Conservation (phyloP, 2,888 invertebrate genomes). For the Drosophila kanekoi region DNA sequence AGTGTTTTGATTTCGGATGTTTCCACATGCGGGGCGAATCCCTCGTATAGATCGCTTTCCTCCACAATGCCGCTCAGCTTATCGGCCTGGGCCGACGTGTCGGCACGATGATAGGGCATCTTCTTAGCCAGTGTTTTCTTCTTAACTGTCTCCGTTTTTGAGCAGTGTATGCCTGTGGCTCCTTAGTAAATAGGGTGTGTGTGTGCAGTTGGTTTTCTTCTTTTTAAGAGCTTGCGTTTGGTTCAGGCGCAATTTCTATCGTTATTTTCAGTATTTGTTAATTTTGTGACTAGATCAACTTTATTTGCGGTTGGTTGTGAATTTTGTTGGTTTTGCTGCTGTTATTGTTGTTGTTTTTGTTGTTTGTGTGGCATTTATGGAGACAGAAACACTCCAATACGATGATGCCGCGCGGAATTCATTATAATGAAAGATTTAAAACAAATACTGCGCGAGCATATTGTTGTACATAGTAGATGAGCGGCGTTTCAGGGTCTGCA, state of each 20-base stretch:
- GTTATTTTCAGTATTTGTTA: slow-evolving; percentile 40
- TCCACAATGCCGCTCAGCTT: slow-evolving; percentile 91
- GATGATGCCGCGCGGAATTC: slow-evolving; percentile 85
- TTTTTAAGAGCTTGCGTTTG: slow-evolving; percentile 20
- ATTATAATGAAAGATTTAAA: slow-evolving; percentile 81
- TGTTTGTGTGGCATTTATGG: slow-evolving; percentile 73
- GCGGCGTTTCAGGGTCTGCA: slow-evolving; percentile 53
- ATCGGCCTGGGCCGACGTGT: slow-evolving; percentile 86
- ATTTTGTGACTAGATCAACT: slow-evolving; percentile 75
- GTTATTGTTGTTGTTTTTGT: slow-evolving; percentile 20
- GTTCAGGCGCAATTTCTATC: slow-evolving; percentile 26
- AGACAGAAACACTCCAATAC: slow-evolving; percentile 85
- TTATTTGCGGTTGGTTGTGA: slow-evolving; percentile 22
- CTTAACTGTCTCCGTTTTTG: slow-evolving; percentile 16
- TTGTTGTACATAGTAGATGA: slow-evolving; percentile 43
- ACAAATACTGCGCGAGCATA: slow-evolving; percentile 82
- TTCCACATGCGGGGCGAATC: slow-evolving; percentile 93
- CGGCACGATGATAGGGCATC: slow-evolving; percentile 84
- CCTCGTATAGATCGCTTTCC: slow-evolving; percentile 91
- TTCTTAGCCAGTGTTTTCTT: slow-evolving; percentile 68
- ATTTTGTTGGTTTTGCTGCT: slow-evolving; percentile 22
- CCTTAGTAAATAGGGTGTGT: slow-evolving; percentile 6
- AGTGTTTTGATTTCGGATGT: slow-evolving; percentile 89
- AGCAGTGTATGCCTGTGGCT: slow-evolving; percentile 12
- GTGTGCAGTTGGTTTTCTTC: slow-evolving; percentile 2